Evolutionary conservation across 2,888 invertebrate genomes (phyloP).

Genomic region (Apamea anceps): DNA sequence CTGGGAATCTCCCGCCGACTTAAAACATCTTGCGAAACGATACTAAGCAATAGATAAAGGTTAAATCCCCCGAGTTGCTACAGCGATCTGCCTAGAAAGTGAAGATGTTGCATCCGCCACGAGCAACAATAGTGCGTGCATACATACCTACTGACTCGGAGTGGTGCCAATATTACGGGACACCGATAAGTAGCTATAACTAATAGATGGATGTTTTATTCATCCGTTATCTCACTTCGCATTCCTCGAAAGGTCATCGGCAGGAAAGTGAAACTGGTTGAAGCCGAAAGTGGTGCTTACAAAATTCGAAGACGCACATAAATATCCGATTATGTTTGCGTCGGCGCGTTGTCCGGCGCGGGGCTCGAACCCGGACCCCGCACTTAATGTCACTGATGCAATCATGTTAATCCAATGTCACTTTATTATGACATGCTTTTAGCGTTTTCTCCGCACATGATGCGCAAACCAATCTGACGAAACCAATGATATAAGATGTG

Average conservation of each 20-base stretch:
- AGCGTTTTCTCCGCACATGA: slow-evolving; percentile 71
- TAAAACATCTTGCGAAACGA: slow-evolving; percentile 58
- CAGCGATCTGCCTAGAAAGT: slow-evolving; percentile 59
- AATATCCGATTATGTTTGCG: slow-evolving; percentile 77
- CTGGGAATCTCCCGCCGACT: slow-evolving; percentile 65
- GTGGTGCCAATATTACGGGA: slow-evolving; percentile 29
- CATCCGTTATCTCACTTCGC: slow-evolving; percentile 82
- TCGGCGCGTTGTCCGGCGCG: slow-evolving; percentile 59
- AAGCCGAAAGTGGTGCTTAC: slow-evolving; percentile 84
- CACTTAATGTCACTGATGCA: slow-evolving; percentile 78
- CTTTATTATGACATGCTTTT: slow-evolving; percentile 77
- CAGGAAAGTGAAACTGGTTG: slow-evolving; percentile 87
- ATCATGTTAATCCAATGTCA: slow-evolving; percentile 81
- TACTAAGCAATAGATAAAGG: slow-evolving; percentile 69
- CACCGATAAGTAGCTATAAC: slow-evolving; percentile 44
- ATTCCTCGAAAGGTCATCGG: slow-evolving; percentile 86
- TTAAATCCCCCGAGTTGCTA: slow-evolving; percentile 63
- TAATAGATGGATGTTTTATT: slow-evolving; percentile 77
- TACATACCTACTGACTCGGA: background rate
- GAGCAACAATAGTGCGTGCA: slow-evolving; percentile 50
- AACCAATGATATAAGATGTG: slow-evolving; percentile 72
- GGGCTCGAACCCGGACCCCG: slow-evolving; percentile 72
- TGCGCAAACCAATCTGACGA: slow-evolving; percentile 64
- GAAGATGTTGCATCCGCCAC: slow-evolving; percentile 55
- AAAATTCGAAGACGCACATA: slow-evolving; percentile 80